phyloP scores from a whole-genome alignment of 2,113 vertebrate species.

The Lanius ludovicianus region DNA sequence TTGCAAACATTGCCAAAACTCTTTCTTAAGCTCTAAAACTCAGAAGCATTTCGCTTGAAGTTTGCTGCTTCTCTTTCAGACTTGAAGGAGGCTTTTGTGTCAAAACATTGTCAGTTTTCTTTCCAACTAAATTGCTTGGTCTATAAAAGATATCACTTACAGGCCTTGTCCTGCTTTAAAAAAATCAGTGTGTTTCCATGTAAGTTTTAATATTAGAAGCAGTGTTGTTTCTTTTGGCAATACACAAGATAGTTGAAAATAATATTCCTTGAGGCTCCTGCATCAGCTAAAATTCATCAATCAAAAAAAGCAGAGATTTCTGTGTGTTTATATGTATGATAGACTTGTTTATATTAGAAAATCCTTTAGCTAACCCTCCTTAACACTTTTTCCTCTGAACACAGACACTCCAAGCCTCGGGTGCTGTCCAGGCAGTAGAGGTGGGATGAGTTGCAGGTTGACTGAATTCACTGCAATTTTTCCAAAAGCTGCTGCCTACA shows the following conservation, averaged over 20 bases:
- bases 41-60: not conserved
- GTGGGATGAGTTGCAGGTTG: not conserved
- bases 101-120: not conserved
- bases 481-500: not conserved
- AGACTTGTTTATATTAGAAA: not conserved
- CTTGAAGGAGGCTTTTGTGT: not conserved
- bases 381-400: not conserved
- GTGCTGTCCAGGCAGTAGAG: not conserved
- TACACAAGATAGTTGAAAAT: not conserved
- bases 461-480: not conserved
- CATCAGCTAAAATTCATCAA: not conserved
- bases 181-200: not conserved
- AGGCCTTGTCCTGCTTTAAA: not conserved
- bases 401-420: not conserved
- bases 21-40: not conserved
- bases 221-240: not conserved
- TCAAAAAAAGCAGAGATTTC: not conserved
- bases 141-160: not conserved
- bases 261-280: not conserved
- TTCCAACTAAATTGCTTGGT: not conserved
- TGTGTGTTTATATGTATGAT: not conserved
- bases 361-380: not conserved
- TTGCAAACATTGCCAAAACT: not conserved
- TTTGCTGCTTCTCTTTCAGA: not conserved
- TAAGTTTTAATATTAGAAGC: not conserved